Percentiles rank a stretch among this genome's conserved stretches.
These are phyloP conservation scores for Notarius quadriscutis DNA, from an alignment of 2,113 vertebrate species.

Conservation along the genomic window DNA sequence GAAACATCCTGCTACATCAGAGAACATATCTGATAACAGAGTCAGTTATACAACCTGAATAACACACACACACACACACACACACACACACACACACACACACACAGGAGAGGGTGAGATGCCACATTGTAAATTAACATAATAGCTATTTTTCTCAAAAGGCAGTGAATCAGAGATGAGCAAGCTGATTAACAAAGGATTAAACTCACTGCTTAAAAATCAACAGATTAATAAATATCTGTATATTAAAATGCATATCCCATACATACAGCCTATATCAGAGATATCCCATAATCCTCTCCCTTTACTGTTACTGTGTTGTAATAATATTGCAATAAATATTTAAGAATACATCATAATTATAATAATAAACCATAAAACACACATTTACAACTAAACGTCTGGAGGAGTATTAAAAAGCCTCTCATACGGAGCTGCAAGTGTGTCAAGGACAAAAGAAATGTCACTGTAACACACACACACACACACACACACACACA, in stretches of 20 bases:
- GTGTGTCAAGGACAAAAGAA: slow-evolving; percentile 1
- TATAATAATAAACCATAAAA: not conserved
- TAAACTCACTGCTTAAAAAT: not conserved
- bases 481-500: too few relatives aligned
- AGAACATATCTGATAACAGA: too few relatives aligned
- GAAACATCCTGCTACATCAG: too few relatives aligned
- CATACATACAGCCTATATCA: not conserved
- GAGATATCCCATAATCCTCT: not conserved
- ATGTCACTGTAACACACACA: not conserved
- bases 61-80: too few relatives aligned
- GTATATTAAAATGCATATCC: not conserved
- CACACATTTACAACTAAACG: not conserved
- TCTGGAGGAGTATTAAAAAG: not conserved
- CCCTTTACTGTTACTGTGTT: not conserved
- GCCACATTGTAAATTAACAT: not conserved
- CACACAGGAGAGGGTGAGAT: not conserved
- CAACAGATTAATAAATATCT: not conserved
- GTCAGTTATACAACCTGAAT: too few relatives aligned
- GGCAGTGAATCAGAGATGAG: not conserved
- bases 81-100: not conserved
- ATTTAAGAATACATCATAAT: not conserved
- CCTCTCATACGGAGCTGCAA: not conserved
- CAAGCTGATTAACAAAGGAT: not conserved
- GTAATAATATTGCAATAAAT: not conserved
- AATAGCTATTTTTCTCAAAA: not conserved